phyloP scores from a whole-genome alignment of 2,888 invertebrate species.

The Slavum lentiscoides region DNA sequence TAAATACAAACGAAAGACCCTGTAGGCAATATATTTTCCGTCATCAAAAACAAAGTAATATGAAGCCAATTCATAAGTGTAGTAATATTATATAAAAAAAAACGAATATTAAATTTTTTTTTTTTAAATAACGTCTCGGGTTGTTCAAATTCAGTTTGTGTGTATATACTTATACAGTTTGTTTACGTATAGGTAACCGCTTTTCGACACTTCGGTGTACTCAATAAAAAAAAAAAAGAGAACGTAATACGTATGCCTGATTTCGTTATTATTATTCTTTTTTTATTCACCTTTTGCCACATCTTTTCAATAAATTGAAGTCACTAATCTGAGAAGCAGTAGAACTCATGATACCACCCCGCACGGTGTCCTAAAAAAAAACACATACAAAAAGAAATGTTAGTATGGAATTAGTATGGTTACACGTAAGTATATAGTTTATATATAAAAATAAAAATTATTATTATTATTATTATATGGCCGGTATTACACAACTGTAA shows the following conservation, averaged over 20 bases:
- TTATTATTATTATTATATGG: too few relatives aligned
- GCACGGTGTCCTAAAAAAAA: slow-evolving; percentile 16
- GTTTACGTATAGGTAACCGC: too few relatives aligned
- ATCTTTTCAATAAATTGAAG: slow-evolving; percentile 46
- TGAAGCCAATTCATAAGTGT: too few relatives aligned
- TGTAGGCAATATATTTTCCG: too few relatives aligned
- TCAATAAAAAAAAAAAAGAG: neutral
- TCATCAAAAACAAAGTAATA: too few relatives aligned
- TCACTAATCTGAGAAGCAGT: slow-evolving; percentile 49
- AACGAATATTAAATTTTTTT: too few relatives aligned
- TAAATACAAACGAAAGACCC: too few relatives aligned
- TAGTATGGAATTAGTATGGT: slow-evolving; percentile 22
- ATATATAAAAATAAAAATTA: neutral
- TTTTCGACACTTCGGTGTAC: neutral
- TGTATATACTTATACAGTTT: too few relatives aligned
- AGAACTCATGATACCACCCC: slow-evolving; percentile 41
- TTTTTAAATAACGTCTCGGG: too few relatives aligned
- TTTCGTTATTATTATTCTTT: neutral
- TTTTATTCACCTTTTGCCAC: slow-evolving; percentile 43
- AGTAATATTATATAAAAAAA: too few relatives aligned
- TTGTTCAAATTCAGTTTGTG: too few relatives aligned
- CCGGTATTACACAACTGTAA: too few relatives aligned
- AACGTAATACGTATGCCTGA: neutral
- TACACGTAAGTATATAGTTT: neutral
- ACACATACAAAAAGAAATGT: slow-evolving; percentile 16